Base-by-base conservation (phyloP, 2,113 vertebrate species). In the Sinocyclocheilus anophthalmus region DNA sequence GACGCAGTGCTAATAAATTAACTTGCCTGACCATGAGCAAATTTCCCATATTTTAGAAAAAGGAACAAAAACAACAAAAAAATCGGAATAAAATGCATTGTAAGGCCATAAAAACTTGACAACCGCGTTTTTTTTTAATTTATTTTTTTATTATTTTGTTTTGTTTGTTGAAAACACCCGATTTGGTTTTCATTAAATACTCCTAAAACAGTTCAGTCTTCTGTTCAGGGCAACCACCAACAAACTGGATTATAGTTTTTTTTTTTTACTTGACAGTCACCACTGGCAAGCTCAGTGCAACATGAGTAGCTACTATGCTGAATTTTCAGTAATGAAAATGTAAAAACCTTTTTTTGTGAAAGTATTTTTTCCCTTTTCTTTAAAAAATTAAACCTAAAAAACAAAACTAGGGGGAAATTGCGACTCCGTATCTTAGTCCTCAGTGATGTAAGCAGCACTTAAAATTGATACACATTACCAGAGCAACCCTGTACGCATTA, bases 361-460 rank as follows among this genome's bases (percentile, higher is more conserved):
- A 87, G 88, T 91, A 86, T 91, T 94, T 94, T 94, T 94, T 93
- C 93, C 93, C 93, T 94, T 95, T 95, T 95, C 93, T 94, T 95
- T 93, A 95, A 95, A 96, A 95, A 95, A 95, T 94, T 95, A 95
- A 95, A 95, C 94, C 94, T 95, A 94, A 95, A 94, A 92, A 94
- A 94, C 92, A 90, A 94, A 93, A 94, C 94, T 81, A 48, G 81
- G 92, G 92, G 96, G 96, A 94, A 91, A 95, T 93, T 95, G 96
- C 96, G 97, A 97, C 96, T 97, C 97, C 93, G 95, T 96, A 96
- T 96, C 94, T 93, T 94, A 91, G 96, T 96, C 95, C 96, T 97
- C 96, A 96, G 95, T 96, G 98, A 98, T 97, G 96, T 99, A 99
- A 99, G 98, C 98, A 99, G 98, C 98, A 99, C 98, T 99, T 99